These are phyloP conservation scores for Lota lota DNA, from an alignment of 2,113 vertebrate genomes.

Conservation along the genomic window DNA sequence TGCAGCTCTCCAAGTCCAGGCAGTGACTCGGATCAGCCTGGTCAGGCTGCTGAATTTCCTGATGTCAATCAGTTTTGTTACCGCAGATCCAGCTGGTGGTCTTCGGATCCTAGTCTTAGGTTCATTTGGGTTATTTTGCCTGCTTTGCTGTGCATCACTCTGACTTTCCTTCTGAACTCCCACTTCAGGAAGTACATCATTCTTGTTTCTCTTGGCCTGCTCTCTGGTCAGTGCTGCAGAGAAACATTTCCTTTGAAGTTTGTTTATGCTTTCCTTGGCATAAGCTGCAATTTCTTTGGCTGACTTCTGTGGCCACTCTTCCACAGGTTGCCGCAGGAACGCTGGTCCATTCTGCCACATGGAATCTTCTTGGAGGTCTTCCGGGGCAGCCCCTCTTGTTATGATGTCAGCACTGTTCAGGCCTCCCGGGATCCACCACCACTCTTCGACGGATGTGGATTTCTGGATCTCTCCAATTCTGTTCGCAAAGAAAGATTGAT, in stretches of 20 bases:
- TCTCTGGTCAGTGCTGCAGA: slow-evolving; percentile 10
- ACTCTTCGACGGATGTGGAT: slow-evolving; percentile 8
- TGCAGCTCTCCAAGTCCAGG: slow-evolving; percentile 22
- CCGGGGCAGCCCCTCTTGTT: slow-evolving; percentile 11
- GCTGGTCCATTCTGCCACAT: slow-evolving; percentile 25
- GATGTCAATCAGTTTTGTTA: not conserved
- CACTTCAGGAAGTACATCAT: not conserved
- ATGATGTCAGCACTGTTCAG: slow-evolving; percentile 21
- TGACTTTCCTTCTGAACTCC: not conserved
- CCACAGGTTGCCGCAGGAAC: slow-evolving; percentile 19
- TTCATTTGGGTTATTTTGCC: not conserved
- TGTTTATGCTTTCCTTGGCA: slow-evolving; percentile 18
- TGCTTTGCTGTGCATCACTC: too few species aligned
- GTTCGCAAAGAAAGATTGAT: slow-evolving; percentile 18
- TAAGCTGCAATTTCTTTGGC: slow-evolving; percentile 7
- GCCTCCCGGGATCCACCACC: slow-evolving; percentile 32
- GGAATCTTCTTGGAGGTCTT: slow-evolving; percentile 11
- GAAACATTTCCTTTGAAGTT: slow-evolving; percentile 13
- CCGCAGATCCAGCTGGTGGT: not conserved
- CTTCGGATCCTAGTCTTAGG: not conserved
- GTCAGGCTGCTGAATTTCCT: slow-evolving; percentile 14
- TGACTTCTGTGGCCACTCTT: slow-evolving; percentile 23
- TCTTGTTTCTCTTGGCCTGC: not conserved
- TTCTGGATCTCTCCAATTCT: slow-evolving; percentile 6
- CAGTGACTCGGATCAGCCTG: slow-evolving; percentile 12